Conservation (phyloP, 2,888 invertebrate species). For the Trissoscelio sp. region DNA sequence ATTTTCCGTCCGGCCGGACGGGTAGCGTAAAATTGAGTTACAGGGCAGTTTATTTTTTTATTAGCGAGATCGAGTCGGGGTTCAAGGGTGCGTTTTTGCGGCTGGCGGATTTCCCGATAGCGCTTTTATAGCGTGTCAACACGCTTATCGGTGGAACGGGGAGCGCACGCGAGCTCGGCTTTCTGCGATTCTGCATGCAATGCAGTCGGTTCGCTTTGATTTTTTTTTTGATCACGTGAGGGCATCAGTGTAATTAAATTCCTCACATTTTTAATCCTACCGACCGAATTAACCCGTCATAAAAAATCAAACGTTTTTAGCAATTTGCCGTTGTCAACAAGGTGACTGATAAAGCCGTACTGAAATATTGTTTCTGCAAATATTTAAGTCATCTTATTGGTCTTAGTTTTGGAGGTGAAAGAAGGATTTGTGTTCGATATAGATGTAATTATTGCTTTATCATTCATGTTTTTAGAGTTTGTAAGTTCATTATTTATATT, state of each 20-base stretch:
- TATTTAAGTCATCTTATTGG: too few species aligned
- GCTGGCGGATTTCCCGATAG: slow-evolving; percentile 82
- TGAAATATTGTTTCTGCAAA: background rate
- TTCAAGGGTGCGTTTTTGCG: slow-evolving; percentile 79
- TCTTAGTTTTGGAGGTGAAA: too few species aligned
- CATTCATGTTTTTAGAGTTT: too few species aligned
- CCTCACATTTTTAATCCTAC: slow-evolving; percentile 32
- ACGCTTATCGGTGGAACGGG: slow-evolving; percentile 76
- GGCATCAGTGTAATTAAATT: slow-evolving; percentile 48
- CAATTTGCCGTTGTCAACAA: slow-evolving; percentile 1
- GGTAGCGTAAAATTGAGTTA: slow-evolving; percentile 81
- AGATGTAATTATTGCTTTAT: too few species aligned
- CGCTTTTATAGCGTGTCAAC: slow-evolving; percentile 83
- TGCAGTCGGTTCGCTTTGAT: slow-evolving; percentile 40
- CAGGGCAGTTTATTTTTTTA: slow-evolving; percentile 81
- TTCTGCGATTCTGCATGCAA: slow-evolving; percentile 55
- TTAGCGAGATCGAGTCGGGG: slow-evolving; percentile 76
- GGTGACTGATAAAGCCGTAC: slow-evolving; percentile 1
- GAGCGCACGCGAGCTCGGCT: slow-evolving; percentile 65
- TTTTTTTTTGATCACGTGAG: slow-evolving; percentile 11
- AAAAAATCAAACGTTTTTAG: slow-evolving; percentile 17
- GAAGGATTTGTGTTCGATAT: too few species aligned
- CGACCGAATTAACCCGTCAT: slow-evolving; percentile 10
- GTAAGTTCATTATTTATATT: too few species aligned
- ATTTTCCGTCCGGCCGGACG: slow-evolving; percentile 37